Conservation (phyloP, 2,888 invertebrate species). For the Euspilapteryx auroguttella region DNA sequence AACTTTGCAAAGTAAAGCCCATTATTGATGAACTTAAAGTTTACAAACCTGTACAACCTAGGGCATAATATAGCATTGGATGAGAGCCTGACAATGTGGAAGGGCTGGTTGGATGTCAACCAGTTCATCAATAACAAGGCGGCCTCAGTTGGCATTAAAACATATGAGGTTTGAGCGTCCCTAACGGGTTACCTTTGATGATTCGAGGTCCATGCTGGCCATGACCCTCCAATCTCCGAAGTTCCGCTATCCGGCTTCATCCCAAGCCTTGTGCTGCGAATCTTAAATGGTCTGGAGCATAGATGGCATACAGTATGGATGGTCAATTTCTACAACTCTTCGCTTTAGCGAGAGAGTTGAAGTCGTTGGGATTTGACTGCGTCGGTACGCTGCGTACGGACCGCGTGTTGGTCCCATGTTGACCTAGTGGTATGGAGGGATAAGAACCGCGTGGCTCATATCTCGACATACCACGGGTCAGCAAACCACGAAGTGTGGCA, state of each 20-base stretch:
- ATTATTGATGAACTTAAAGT: constrained; percentile 2
- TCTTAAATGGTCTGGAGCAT: constrained; percentile 10
- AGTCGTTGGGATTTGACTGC: constrained; percentile 4
- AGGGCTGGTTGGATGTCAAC: constrained; percentile 1
- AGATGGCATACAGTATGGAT: constrained; percentile 11
- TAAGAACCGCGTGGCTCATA: constrained; percentile 2
- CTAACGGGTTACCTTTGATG: constrained; percentile 3
- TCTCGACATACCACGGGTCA: constrained; percentile 4
- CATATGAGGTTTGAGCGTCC: constrained; percentile 4
- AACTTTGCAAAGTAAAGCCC: constrained; percentile 2
- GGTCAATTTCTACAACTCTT: constrained; percentile 6
- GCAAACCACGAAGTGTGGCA: background rate
- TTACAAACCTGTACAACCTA: constrained; percentile 1
- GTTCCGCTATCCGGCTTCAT: constrained; percentile 6
- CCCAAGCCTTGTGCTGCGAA: constrained; percentile 8
- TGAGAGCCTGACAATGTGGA: constrained; percentile 1
- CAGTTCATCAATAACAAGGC: constrained; percentile 2
- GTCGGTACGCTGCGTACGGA: constrained; percentile 5
- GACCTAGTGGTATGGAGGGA: constrained; percentile 21
- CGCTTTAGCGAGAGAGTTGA: constrained; percentile 3
- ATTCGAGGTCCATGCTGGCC: constrained; percentile 6
- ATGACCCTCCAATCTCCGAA: constrained; percentile 1
- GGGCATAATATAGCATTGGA: constrained; percentile 1
- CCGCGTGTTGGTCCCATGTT: constrained; percentile 5
- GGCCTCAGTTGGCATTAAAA: constrained; percentile 3